Percentiles rank a stretch among this genome's conserved stretches.
phyloP scores from a whole-genome alignment of 2,888 invertebrate genomes.

The Pandemis corylana region DNA sequence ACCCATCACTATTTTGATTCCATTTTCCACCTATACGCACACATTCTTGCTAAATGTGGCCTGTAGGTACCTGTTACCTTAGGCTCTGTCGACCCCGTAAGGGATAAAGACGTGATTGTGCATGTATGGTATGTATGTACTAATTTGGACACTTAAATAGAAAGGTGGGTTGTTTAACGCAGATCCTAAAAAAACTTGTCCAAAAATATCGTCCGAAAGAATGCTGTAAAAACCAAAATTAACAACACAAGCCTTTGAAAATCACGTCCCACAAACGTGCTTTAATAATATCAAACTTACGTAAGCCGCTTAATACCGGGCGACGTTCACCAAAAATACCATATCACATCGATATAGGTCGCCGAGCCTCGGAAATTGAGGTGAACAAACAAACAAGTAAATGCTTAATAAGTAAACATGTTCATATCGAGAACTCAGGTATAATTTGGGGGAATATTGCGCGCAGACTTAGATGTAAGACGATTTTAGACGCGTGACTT shows the following conservation, averaged over 20 bases:
- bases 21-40: too few species aligned
- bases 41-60: too few species aligned
- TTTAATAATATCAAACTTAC: slow-evolving; percentile 1
- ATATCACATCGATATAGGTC: slow-evolving; percentile 6
- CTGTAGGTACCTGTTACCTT: too few species aligned
- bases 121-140: too few species aligned
- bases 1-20: too few species aligned
- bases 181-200: too few species aligned
- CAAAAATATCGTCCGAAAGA: too few species aligned
- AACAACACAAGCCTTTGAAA: not conserved
- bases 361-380: slow-evolving; percentile 10
- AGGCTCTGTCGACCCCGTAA: too few species aligned
- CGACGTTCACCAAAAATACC: slow-evolving; percentile 13
- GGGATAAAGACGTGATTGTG: too few species aligned
- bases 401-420: slow-evolving; percentile 40
- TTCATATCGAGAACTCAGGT: slow-evolving; percentile 30
- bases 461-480: slow-evolving; percentile 35
- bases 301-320: slow-evolving; percentile 2
- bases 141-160: too few species aligned
- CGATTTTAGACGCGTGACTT: slow-evolving; percentile 40
- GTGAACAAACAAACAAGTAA: slow-evolving; percentile 31
- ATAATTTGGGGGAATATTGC: slow-evolving; percentile 30
- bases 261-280: not conserved
- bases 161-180: too few species aligned
- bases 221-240: too few species aligned